Evolutionary conservation across 2,888 invertebrate genomes (phyloP), one percentile per base, ranked within the genome.

Genomic region (Anaspis maculata): DNA sequence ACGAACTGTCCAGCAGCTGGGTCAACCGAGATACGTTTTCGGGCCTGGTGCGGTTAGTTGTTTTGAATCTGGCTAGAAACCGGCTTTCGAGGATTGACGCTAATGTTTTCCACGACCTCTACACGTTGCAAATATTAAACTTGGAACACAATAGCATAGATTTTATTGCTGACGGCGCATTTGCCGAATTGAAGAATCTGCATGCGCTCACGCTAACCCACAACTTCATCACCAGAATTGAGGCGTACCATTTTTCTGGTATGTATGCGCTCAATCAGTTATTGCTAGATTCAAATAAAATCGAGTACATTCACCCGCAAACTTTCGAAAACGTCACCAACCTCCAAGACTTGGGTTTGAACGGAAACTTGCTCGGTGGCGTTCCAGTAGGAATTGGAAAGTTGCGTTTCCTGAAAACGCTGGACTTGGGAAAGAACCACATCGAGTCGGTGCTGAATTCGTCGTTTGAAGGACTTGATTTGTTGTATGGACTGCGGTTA

Each of bases 371-470:
- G 53, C 68, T 88, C 50, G 74, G 73, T 22, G 76, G 76, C 47
- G 73, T 82, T 35, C 83, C 86, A 39, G 73, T 71, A 52, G 83
- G 84, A 24, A 72, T 84, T 41, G 76, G 77, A 48, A 76, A 76
- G 47, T 68, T 87, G 42, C 68, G 73, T 46, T 77, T 79, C 52
- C 67, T 90, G 51, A 82, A 80, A 56, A 80, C 81, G 15, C 69
- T 90, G 39, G 85, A 88, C 66, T 71, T 90, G 49, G 85, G 85
- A 27, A 83, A 85, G 67, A 91, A 90, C 66, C 73, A 74, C 55
- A 80, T 91, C 56, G 74, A 77, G 44, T 70, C 71, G 45, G 73
- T 91, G 34, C 74, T 73, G 36, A 79, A 80, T 56, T 71, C 77
- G 37, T 79, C 83, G 30, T 84, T 89, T 52, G 73, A 75, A 55